Evolutionary conservation across 1,140 invertebrate species (phyloP), one percentile per base, ranked within the genome.

Genomic region (Saccostrea glomerata): DNA sequence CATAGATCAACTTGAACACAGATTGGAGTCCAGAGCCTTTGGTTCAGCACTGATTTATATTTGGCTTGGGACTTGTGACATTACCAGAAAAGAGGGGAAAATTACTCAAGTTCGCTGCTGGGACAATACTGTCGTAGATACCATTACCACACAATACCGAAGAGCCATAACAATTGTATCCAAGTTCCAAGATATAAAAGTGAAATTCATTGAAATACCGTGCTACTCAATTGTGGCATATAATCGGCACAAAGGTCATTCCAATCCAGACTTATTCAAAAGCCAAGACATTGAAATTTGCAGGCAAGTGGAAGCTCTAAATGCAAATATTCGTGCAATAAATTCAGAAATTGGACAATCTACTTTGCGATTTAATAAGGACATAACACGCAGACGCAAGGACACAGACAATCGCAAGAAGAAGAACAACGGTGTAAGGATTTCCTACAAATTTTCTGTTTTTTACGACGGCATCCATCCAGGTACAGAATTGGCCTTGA

Each of bases 341-440:
- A 60, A 60, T 60, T 60, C 58, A 60, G 58, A 60, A 60, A 60
- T 7, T 60, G 58, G 58, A 60, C 58, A 60, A 60, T 60, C 58
- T 60, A 60, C 2, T 36, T 36, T 36, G 30, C 30, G 30, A 36
- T 36, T 60, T 60, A 60, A 60, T 60, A 60, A 60, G 58, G 58
- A 60, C 58, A 60, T 60, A 13, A 60, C 58, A 60, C 58, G 58
- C 58, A 60, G 58, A 60, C 58, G 58, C 58, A 4, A 60, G 58
- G 58, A 60, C 58, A 60, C 6, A 60, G 58, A 60, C 58, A 60
- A 60, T 60, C 5, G 58, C 58, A 60, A 60, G 30, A 20, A 60
- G 58, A 60, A 60, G 58, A 60, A 60, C 58, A 60, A 60, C 58
- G 58, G 58, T 58, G 56, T 58, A 60, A 60, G 58, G 58, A 60